A percentile compares a stretch with the other conserved stretches of the same genome.
Conservation (phyloP, 1,140 invertebrate species). For the Thaumatotibia leucotreta region DNA sequence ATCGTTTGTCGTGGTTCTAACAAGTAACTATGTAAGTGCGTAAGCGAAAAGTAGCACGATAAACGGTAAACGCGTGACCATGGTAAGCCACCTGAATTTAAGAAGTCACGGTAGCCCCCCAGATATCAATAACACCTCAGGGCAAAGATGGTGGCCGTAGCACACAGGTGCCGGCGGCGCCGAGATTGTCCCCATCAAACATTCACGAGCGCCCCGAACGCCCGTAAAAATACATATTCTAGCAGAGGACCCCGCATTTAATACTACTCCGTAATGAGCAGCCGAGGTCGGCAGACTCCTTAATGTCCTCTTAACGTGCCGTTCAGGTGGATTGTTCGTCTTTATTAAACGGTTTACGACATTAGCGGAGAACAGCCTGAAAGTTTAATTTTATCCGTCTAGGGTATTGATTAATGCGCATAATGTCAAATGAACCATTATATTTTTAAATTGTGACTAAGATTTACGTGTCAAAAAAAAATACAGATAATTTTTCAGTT, state of each 20-base stretch:
- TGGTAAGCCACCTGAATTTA: too few species aligned
- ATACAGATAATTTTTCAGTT: too few species aligned
- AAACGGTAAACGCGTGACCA: too few species aligned
- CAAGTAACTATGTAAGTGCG: too few species aligned
- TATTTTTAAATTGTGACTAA: not conserved
- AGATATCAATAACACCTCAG: not conserved
- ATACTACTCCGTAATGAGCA: constrained; percentile 62
- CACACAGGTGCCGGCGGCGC: constrained; percentile 22
- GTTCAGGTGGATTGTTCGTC: constrained; percentile 46
- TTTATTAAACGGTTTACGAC: constrained; percentile 47
- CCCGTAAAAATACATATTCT: constrained; percentile 75
- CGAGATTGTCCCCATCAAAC: constrained; percentile 66
- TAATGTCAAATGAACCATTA: not conserved
- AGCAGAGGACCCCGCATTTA: constrained; percentile 65
- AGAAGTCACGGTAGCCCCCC: too few species aligned
- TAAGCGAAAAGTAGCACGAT: too few species aligned
- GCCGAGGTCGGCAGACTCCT: constrained; percentile 54
- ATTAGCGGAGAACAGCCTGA: constrained; percentile 25
- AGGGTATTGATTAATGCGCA: not conserved
- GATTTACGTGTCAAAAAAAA: too few species aligned
- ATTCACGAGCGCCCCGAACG: constrained; percentile 51
- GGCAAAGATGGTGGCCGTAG: not conserved
- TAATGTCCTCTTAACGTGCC: constrained; percentile 62
- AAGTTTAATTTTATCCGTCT: not conserved
- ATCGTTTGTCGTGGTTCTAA: too few species aligned